These are phyloP conservation scores for Luidia sarsii DNA, from an alignment of 53 echinoderm and acorn worm species.

Conservation along the genomic window DNA sequence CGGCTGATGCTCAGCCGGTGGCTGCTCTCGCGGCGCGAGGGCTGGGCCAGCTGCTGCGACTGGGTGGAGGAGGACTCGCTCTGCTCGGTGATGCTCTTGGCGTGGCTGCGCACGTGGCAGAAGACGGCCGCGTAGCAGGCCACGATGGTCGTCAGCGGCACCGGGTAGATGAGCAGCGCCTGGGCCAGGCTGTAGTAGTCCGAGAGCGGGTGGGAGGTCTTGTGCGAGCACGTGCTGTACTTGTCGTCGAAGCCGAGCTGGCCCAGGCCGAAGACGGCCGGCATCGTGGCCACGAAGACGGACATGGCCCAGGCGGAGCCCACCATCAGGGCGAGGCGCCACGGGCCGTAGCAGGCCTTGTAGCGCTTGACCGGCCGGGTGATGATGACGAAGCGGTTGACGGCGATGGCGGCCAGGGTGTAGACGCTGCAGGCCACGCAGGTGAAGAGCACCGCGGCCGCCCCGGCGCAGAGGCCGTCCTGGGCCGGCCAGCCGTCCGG, in stretches of 20 bases:
- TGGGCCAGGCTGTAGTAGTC: constrained; percentile 90
- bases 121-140: constrained; percentile 74
- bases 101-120: constrained; percentile 51
- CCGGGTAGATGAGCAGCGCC: constrained; percentile 82
- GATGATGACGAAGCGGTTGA: constrained; percentile 88
- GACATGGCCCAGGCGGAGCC: constrained; percentile 76
- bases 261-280: constrained; percentile 78
- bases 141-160: constrained; percentile 75
- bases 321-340: constrained; percentile 71
- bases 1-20: constrained; percentile 66
- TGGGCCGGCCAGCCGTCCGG: constrained; percentile 82
- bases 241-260: constrained; percentile 82
- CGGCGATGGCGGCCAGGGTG: constrained; percentile 81
- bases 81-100: constrained; percentile 82
- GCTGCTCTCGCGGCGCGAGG: constrained; percentile 72
- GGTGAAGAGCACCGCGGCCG: constrained; percentile 81
- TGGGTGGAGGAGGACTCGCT: constrained; percentile 78
- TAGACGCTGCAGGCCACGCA: constrained; percentile 92
- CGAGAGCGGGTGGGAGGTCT: constrained; percentile 85
- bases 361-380: constrained; percentile 74
- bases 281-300: constrained; percentile 78
- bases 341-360: constrained; percentile 61
- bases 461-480: constrained; percentile 74
- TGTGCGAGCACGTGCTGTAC: constrained; percentile 91
- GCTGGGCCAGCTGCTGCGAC: constrained; percentile 66